Evolutionary conservation across 2,797 vertebrate genomes (phyloP), one percentile per base, ranked within the genome.

Genomic region (Syngnathus rostellatus): DNA sequence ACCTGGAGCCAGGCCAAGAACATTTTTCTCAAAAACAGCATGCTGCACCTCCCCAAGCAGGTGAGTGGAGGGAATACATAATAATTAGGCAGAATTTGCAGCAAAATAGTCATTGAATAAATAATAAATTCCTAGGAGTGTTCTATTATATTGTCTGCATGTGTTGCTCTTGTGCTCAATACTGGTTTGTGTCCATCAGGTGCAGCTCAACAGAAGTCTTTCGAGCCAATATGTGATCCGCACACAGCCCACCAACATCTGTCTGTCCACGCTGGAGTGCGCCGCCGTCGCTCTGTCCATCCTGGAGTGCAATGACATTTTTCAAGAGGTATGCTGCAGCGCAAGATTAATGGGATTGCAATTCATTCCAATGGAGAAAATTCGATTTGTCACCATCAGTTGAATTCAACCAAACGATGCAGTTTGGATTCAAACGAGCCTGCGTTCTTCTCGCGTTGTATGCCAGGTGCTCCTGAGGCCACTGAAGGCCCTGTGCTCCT

Each of bases 1-100:
- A 99, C 97, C 5, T 99, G 97, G 97, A 98, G 94, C 80, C 97
- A 99, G 77, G 97, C 97, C 45, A 98, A 98, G 85, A 94, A 98
- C 78, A 97, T 99, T 90, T 99, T 98, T 84, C 94, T 95, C 71
- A 94, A 94, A 85, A 99, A 99, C 86, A 81, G 90, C 61, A 90
- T 99, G 74, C 95, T 99, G 65, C 93, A 92, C 55, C 85, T 94
- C 78, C 96, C 97, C 2, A 94, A 90, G 83, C 96, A 98, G 93
- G 97, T 97, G 41, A 19, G 81, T 57, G 38, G 63, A 19, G 19
- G 43, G 10, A 62, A 12, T 41, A 21, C 4, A 21, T 62, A n/a
- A 21, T 5, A 23, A 37, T 37, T 37, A 16, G 55, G 25, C 55
- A 37, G 14, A 0, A 11, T 54, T 23, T 10, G 9, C 9, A 54